A percentile compares a stretch with the other conserved stretches of the same genome.
Evolutionary conservation across 2,888 invertebrate genomes (phyloP).

Genomic region (Archips xylosteana): DNA sequence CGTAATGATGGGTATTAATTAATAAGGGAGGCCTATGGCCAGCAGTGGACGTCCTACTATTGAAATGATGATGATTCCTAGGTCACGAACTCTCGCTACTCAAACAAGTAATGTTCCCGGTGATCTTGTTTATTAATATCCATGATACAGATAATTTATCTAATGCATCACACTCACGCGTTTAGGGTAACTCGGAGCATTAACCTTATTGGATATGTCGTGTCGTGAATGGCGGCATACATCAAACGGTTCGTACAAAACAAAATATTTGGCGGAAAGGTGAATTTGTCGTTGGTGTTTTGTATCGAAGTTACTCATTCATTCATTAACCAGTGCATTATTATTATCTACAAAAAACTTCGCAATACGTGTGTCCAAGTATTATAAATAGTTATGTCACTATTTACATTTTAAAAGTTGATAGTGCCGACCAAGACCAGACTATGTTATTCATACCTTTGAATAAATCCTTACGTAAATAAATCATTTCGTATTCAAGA

Average conservation of each 20-base stretch:
- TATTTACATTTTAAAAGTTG: too few species aligned
- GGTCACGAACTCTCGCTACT: not conserved
- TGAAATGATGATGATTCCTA: not conserved
- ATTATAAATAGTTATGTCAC: too few species aligned
- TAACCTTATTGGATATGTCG: constrained; percentile 81
- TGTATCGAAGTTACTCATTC: not conserved
- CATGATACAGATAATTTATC: constrained; percentile 36
- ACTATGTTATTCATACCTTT: too few species aligned
- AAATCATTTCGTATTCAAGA: too few species aligned
- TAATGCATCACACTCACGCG: constrained; percentile 39
- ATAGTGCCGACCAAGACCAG: too few species aligned
- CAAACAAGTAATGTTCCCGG: not conserved
- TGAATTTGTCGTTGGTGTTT: constrained; percentile 43
- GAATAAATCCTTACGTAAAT: too few species aligned
- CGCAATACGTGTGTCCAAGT: too few species aligned
- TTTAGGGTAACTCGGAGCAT: constrained; percentile 60
- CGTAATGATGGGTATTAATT: too few species aligned
- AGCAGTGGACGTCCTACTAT: too few species aligned
- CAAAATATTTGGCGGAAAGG: constrained; percentile 65
- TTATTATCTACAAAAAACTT: too few species aligned
- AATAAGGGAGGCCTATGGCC: too few species aligned
- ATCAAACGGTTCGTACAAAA: constrained; percentile 77
- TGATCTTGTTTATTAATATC: constrained; percentile 28
- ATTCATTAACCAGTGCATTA: too few species aligned
- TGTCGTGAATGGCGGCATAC: constrained; percentile 59